phyloP scores from a whole-genome alignment of 1,140 invertebrate genomes.

The Drosophila nigromelanica region DNA sequence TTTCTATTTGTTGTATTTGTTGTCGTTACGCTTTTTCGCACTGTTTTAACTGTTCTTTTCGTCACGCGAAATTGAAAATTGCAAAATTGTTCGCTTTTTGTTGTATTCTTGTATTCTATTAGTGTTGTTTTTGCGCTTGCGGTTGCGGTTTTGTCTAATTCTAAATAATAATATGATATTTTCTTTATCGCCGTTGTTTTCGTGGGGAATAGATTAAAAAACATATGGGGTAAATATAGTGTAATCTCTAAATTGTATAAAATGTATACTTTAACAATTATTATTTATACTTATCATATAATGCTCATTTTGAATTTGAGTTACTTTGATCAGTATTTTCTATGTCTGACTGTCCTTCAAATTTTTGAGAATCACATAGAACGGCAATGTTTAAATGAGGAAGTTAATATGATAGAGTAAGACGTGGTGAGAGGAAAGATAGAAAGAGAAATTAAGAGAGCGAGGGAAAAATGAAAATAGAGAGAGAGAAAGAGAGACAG shows the following conservation, averaged over 20 bases:
- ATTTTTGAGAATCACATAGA: too few species aligned
- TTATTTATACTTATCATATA: too few species aligned
- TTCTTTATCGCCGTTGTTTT: background rate
- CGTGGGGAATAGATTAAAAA: background rate
- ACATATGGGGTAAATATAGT: too few species aligned
- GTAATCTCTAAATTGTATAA: background rate
- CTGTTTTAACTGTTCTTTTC: constrained; percentile 45
- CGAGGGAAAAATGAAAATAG: too few species aligned
- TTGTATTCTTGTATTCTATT: constrained; percentile 15
- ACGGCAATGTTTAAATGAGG: too few species aligned
- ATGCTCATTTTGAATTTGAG: too few species aligned
- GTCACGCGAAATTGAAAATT: constrained; percentile 47
- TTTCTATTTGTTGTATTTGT: constrained; percentile 46
- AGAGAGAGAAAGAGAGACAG: too few species aligned
- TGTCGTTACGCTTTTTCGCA: constrained; percentile 28
- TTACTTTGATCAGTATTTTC: too few species aligned
- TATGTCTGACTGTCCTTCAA: too few species aligned
- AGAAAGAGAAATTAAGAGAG: too few species aligned
- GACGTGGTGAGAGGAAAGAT: too few species aligned
- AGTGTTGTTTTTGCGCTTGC: background rate
- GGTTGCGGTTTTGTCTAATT: constrained; percentile 44
- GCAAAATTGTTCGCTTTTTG: constrained; percentile 21
- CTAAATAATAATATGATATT: background rate
- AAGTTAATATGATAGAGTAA: too few species aligned
- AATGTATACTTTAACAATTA: background rate